These are phyloP conservation scores for Enteromius fasciolatus DNA, from an alignment of 2,797 vertebrate species.

Conservation along the genomic window DNA sequence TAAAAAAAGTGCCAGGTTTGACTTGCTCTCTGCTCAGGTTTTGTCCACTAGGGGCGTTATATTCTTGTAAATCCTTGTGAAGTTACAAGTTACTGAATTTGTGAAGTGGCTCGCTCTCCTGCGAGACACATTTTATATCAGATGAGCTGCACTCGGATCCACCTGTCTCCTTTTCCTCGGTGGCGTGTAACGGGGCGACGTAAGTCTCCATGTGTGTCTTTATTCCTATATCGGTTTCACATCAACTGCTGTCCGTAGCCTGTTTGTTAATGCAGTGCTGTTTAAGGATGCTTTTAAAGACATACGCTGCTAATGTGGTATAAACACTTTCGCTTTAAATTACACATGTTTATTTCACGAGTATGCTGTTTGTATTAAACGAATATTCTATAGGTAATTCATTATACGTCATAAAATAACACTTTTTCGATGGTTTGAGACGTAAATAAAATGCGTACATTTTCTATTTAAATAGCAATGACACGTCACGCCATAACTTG, in stretches of 20 bases:
- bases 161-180: neutral
- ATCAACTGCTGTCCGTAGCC: slow-evolving; percentile 45
- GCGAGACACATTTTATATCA: neutral
- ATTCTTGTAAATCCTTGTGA: slow-evolving; percentile 69
- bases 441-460: no score
- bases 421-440: neutral
- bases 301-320: slow-evolving; percentile 60
- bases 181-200: neutral
- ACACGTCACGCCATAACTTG: neutral
- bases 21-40: neutral
- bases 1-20: neutral
- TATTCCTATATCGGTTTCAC: slow-evolving; percentile 13
- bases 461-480: no score
- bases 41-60: slow-evolving; percentile 74
- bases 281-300: slow-evolving; percentile 59
- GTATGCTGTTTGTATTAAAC: neutral
- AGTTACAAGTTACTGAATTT: neutral
- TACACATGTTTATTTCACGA: neutral
- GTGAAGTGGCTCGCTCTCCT: no score
- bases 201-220: neutral
- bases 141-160: neutral
- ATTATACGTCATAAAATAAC: neutral
- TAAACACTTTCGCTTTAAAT: neutral
- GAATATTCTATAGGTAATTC: neutral
- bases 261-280: slow-evolving; percentile 65